Base-by-base conservation (phyloP, 2,888 invertebrate genomes). In the Epinotia ramella region DNA sequence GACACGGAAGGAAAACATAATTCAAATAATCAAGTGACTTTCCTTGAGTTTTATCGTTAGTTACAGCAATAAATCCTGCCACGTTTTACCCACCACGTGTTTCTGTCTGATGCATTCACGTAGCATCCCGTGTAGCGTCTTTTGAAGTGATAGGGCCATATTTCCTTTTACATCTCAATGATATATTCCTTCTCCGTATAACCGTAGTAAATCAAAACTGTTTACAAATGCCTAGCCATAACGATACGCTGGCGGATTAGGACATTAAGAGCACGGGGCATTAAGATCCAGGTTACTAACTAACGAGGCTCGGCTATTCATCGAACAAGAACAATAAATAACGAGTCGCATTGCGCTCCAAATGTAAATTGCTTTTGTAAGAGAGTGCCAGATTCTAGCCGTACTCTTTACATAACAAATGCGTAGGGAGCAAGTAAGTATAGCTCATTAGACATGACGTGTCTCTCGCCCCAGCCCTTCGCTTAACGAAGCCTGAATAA, bases 391-490 rank as follows among this genome's bases (percentile, higher is more conserved):
- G 84, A 83, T 85, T 86, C 82, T 79, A 74, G 69, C 49, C 59
- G 81, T 78, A 80, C 78, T 80, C 77, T 82, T 82, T 86, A 84
- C 84, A 85, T 84, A 84, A 83, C 83, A 83, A 79, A 84, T 83
- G 81, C 77, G 77, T 79, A 78, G 73, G 78, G 77, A 78, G 77
- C 80, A 79, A 77, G 80, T 78, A 79, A 77, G 80, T 78, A 78
- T 78, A 77, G 76, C 81, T 81, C 81, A 81, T 81, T 82, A 81
- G 81, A 80, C 73, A 69, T 79, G 76, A 78, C 78, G 80, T 78
- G 76, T 78, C 75, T 77, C 77, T 76, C 67, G 70, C 74, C 74
- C 57, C 70, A 70, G 74, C 74, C 75, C 77, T 79, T 74, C 77
- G 79, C 77, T 77, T 76, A 76, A 76, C 75, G 75, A 76, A 76